Evolutionary conservation across 2,113 vertebrate genomes (phyloP), one percentile per base, ranked within the genome.

Genomic region (Ptilorrhoa leucosticta): DNA sequence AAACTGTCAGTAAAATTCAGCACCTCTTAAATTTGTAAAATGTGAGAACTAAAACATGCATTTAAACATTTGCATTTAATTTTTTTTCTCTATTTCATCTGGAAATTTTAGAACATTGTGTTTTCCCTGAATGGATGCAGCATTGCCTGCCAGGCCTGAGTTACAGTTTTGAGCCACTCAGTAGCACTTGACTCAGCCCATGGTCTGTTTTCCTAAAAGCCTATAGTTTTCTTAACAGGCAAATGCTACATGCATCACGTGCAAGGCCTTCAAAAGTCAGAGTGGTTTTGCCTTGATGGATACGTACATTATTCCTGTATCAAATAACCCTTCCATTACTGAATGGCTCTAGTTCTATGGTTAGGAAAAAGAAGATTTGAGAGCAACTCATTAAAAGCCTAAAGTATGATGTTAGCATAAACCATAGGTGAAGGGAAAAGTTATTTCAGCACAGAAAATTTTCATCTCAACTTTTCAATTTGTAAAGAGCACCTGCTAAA

Each of bases 41-140:
- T 92, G 96, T 94, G 92, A 95, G 93, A 96, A 96, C 94, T 89
- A 95, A 95, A 95, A 96, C 90, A 97, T 42, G 85, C 95, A 90
- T 91, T 90, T 97, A 89, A 90, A 75, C 72, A 88, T 92, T 93
- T 94, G 79, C 90, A 95, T 96, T 93, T 87, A 75, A 40, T 60
- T 81, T 89, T 93, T 93, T 75, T 61, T 44, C 37, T 14, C 66
- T 44, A 18, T 92, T 95, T 94, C 69, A 92, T 86, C 83, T 90
- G 60, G 54, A 95, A 92, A 42, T 81, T 92, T 90, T 53, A 84
- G 72, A 83, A 83, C 51, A 80, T 19, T 70, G 26, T 77, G 42
- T 83, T 86, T 88, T 40, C 69, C 47, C 72, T 90, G 64, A 94
- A 78, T 69, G 39, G 35, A 47, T 77, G 70, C 78, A 80, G 56